Evolutionary conservation across 2,113 vertebrate genomes (phyloP).

Genomic region (Vombatus ursinus): DNA sequence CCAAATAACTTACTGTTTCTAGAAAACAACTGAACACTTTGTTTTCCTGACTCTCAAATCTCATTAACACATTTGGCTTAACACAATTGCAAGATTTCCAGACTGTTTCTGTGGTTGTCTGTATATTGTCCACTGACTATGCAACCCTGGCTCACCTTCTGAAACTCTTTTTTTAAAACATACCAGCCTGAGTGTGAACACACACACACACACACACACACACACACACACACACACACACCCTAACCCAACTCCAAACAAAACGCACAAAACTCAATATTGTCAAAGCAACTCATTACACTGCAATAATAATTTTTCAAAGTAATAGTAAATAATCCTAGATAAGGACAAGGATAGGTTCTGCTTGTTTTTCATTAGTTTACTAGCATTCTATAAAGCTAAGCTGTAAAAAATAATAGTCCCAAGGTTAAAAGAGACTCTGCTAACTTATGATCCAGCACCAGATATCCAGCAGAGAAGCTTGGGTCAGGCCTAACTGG

Average conservation of each 20-base stretch:
- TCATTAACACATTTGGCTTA: constrained; percentile 23
- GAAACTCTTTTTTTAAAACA: constrained; percentile 7
- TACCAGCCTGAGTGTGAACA: too few relatives aligned
- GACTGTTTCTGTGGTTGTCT: neutral
- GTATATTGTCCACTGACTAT: constrained; percentile 26
- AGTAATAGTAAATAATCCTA: constrained; percentile 22
- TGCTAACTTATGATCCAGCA: neutral
- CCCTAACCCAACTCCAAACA: neutral
- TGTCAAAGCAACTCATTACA: neutral
- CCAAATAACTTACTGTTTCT: constrained; percentile 9
- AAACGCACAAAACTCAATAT: neutral
- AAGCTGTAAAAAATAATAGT: neutral
- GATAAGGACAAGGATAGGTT: neutral
- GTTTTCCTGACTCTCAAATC: neutral
- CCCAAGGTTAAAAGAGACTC: neutral
- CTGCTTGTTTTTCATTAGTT: neutral
- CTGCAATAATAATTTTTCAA: constrained; percentile 10
- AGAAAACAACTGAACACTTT: constrained; percentile 5
- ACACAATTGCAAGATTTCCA: constrained; percentile 40
- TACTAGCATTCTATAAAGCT: constrained; percentile 6
- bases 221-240: too few relatives aligned
- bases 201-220: too few relatives aligned
- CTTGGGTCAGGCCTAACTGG: neutral
- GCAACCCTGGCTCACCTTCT: neutral
- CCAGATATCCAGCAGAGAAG: neutral